These are phyloP conservation scores for Parnassius glacialis DNA, from an alignment of 2,888 invertebrate species.

Conservation along the genomic window DNA sequence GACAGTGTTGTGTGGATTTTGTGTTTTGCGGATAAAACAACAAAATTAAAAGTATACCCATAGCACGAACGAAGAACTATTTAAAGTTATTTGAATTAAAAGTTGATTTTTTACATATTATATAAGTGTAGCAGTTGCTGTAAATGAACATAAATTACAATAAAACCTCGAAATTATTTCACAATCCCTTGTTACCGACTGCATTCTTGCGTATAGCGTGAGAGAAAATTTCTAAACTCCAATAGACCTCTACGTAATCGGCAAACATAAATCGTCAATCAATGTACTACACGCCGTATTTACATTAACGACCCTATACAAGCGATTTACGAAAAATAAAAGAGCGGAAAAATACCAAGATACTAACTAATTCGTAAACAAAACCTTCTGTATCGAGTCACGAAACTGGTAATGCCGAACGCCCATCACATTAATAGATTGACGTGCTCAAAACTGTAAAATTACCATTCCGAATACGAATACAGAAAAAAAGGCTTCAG, in stretches of 20 bases:
- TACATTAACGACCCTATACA: slow-evolving; percentile 42
- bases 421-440: slow-evolving; percentile 69
- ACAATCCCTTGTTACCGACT: too few relatives aligned
- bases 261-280: slow-evolving; percentile 26
- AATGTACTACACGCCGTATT: slow-evolving; percentile 34
- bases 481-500: slow-evolving; percentile 48
- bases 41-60: too few relatives aligned
- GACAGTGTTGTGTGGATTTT: too few relatives aligned
- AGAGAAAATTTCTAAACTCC: not conserved
- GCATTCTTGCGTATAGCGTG: not conserved
- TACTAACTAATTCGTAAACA: slow-evolving; percentile 49
- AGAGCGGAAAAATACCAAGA: slow-evolving; percentile 34
- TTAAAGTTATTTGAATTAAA: too few relatives aligned
- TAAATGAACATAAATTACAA: not conserved
- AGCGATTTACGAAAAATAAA: slow-evolving; percentile 24
- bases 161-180: not conserved
- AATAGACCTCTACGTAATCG: not conserved
- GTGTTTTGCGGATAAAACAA: too few relatives aligned
- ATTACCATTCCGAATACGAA: slow-evolving; percentile 69
- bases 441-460: slow-evolving; percentile 79
- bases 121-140: too few relatives aligned
- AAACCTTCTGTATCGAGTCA: slow-evolving; percentile 56
- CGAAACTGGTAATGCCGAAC: slow-evolving; percentile 58
- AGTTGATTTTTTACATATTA: too few relatives aligned
- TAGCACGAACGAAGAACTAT: too few relatives aligned